Conservation (phyloP, 2,113 vertebrate species). For the Cochlearius cochlearius region DNA sequence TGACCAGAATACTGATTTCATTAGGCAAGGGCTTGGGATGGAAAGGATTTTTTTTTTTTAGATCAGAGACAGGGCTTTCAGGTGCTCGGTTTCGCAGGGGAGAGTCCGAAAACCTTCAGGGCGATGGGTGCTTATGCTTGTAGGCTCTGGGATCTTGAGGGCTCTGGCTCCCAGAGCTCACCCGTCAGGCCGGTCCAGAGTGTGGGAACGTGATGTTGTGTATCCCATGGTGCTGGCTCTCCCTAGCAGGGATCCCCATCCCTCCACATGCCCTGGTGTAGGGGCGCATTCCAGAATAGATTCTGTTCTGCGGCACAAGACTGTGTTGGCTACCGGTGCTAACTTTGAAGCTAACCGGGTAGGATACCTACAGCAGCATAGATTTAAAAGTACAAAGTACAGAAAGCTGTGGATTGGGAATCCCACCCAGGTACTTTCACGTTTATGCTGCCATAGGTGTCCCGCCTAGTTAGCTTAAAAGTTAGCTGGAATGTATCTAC, state of each 20-base stretch:
- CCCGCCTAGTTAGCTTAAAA: not conserved
- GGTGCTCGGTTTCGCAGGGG: not conserved
- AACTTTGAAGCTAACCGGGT: not conserved
- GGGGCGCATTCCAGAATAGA: not conserved
- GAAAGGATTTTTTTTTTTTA: not conserved
- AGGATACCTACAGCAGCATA: not conserved
- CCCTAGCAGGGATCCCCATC: not conserved
- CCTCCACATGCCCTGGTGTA: not conserved
- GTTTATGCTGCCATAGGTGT: not conserved
- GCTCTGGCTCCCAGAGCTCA: not conserved
- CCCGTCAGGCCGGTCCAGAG: not conserved
- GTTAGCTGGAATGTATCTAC: not conserved
- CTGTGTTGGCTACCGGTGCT: not conserved
- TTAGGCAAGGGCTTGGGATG: not conserved
- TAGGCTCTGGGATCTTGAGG: not conserved
- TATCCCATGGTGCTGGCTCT: not conserved
- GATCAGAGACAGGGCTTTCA: not conserved
- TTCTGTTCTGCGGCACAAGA: not conserved
- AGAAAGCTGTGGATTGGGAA: not conserved
- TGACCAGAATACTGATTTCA: constrained; percentile 38
- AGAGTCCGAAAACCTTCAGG: not conserved
- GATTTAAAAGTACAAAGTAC: not conserved
- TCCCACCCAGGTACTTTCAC: not conserved
- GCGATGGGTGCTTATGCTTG: accelerated
- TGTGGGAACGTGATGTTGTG: not conserved